Evolutionary conservation across 1,140 invertebrate genomes (phyloP), one percentile per base, ranked within the genome.

Genomic region (Linepithema humile): DNA sequence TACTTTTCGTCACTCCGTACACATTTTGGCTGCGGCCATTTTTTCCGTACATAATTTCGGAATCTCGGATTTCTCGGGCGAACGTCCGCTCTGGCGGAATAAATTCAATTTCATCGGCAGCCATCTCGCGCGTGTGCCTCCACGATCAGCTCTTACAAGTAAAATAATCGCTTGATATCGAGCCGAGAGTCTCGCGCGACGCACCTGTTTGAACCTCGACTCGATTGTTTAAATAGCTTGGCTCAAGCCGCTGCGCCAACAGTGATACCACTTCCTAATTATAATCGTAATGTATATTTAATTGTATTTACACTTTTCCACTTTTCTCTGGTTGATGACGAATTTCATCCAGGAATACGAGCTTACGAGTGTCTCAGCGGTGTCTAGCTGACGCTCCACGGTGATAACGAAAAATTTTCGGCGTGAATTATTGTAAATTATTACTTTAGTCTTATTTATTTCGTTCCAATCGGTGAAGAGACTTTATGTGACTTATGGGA

Each of bases 221-320:
- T 67, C 45, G 62, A 55, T 4, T 29, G 48, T 80, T 80, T 55
- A 74, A 38, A 32, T 57, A 40, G 57, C 62, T 45, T 57, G 65
- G 38, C 57, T 62, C 35, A 17, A 64, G 84, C 40, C 48, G 40
- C 67, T 55, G 48, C 57, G 64, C 86, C 69, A 82, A 69, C 85
- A 84, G 86, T 87, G 86, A 88, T 87, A 88, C 43, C 80, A 84
- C 82, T 88, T 88, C 74, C 85, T 85, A 75, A 88, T 88, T 70
- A 70, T 84, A 84, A 62, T 86, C 53, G 74, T 75, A 77, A 84
- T 82, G 74, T 87, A 64, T 88, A 88, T 88, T 88, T 88, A 88
- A 88, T 83, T 84, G 86, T 84, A 80, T 53, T 80, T 86, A 29
- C 35, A 78, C 12, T 62, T 45, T 5, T 45, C n/a, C 57, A 5